Evolutionary conservation across 2,888 invertebrate genomes (phyloP), one percentile per base, ranked within the genome.

Genomic region (Papilio protenor): DNA sequence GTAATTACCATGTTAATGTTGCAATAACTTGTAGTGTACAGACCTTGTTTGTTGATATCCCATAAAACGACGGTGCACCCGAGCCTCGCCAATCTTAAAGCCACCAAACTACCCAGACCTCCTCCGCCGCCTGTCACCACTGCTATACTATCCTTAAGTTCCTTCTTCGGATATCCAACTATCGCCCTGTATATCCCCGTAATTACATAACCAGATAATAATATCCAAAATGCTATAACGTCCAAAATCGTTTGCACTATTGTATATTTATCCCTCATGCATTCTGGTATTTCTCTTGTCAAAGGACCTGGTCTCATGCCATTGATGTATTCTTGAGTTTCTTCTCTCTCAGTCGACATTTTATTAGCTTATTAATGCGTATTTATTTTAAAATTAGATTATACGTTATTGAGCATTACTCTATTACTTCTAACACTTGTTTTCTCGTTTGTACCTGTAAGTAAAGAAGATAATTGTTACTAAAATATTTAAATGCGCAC

Each of bases 91-190:
- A 98, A 95, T 83, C 97, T 95, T 82, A 97, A 89, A 1, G 98
- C 96, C 77, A 98, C 92, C 75, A 98, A 95, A 81, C 98, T 95
- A 10, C 98, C 98, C 21, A 98, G 94, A 4, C 98, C 98, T 57
- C 97, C 97, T 55, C 98, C 99, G 23, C 98, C 98, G 0, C 99
- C 99, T 0, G 99, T 99, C 47, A 99, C 96, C 70, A 99, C 95
- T 0, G 97, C 98, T 59, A 98, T 95, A 86, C 98, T 97, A 59
- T 97, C 97, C 80, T 95, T 95, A 79, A 98, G 92, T 82, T 96
- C 96, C 89, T 97, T 97, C 91, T 96, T 95, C 59, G 95, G 95
- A 79, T 93, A 90, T 75, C 96, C 97, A 74, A 95, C 95, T 81
- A 95, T 93, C 11, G 96, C 96, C 81, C 96, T 95, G 80, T 95